These are phyloP conservation scores for Eupithecia abbreviata DNA, from an alignment of 2,888 invertebrate genomes.

Conservation along the genomic window DNA sequence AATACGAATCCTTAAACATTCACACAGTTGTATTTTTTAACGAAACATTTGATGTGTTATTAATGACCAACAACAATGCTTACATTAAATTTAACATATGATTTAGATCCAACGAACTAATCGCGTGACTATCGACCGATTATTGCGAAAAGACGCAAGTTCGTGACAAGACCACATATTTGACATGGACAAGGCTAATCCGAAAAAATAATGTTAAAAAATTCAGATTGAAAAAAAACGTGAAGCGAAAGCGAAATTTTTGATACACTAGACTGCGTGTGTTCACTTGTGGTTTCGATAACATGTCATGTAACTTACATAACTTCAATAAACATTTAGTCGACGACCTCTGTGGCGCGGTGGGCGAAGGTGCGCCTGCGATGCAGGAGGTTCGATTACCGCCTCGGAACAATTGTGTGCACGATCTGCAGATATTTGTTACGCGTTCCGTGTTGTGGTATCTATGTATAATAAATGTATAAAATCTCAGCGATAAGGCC, in stretches of 20 bases:
- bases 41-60: not conserved
- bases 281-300: not conserved
- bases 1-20: too few relatives aligned
- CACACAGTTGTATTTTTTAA: too few relatives aligned
- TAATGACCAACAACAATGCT: not conserved
- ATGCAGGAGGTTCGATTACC: too few relatives aligned
- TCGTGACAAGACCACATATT: constrained; percentile 40
- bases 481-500: too few relatives aligned
- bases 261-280: constrained; percentile 46
- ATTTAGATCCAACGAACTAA: not conserved
- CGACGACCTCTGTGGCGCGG: too few relatives aligned
- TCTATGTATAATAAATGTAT: too few relatives aligned
- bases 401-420: too few relatives aligned
- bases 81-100: not conserved
- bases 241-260: constrained; percentile 46
- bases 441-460: too few relatives aligned
- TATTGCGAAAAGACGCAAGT: constrained; percentile 17
- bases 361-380: too few relatives aligned
- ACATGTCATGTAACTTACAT: not conserved
- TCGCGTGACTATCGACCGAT: constrained; percentile 2
- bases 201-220: constrained; percentile 29
- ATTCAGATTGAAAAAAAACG: not conserved
- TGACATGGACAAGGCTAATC: constrained; percentile 45
- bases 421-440: too few relatives aligned
- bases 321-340: not conserved